Percentiles rank a stretch among this genome's conserved stretches.
Conservation (phyloP, 2,797 vertebrate genomes). For the Catharus ustulatus region DNA sequence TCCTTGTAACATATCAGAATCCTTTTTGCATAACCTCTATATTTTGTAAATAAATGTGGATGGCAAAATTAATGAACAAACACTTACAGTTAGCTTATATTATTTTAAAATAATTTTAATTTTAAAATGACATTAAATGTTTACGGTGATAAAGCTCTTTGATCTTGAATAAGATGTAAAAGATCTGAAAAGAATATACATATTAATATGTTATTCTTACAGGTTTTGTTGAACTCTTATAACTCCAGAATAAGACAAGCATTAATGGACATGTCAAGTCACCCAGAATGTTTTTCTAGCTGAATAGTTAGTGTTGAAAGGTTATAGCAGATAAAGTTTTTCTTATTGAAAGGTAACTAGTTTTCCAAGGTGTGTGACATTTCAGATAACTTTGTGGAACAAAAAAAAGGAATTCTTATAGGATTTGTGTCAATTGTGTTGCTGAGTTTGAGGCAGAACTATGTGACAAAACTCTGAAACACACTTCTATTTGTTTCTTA, state of each 20-base stretch:
- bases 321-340: background rate
- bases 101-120: background rate
- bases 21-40: background rate
- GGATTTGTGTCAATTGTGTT: background rate
- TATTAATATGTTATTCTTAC: background rate
- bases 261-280: background rate
- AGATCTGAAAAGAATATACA: background rate
- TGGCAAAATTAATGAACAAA: background rate
- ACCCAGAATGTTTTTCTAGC: background rate
- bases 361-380: background rate
- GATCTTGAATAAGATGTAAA: background rate
- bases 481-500: background rate
- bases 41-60: background rate
- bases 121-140: background rate
- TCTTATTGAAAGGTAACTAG: background rate
- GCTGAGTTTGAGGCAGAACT: background rate
- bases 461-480: background rate
- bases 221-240: background rate
- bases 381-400: background rate
- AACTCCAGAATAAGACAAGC: background rate
- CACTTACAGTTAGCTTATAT: background rate
- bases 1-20: background rate
- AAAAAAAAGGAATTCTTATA: background rate
- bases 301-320: background rate
- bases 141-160: background rate